Conservation (phyloP, 2,113 vertebrate genomes). For the Atlantisia rogersi region DNA sequence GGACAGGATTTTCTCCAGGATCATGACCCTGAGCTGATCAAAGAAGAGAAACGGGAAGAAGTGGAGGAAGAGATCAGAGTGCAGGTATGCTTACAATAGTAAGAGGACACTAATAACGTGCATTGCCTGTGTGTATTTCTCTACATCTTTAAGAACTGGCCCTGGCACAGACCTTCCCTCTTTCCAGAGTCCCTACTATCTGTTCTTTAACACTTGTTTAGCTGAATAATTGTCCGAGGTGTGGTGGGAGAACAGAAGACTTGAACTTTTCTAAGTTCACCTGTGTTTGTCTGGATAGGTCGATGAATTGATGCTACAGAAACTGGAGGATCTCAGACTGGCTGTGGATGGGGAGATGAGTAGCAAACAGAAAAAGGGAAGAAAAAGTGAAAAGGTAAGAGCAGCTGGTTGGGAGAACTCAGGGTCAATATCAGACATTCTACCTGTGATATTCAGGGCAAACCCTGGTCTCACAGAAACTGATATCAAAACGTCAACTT, state of each 20-base stretch:
- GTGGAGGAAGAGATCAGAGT: conserved; percentile 84
- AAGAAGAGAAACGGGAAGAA: conserved; percentile 79
- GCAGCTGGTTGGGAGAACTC: neutral
- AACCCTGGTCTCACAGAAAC: neutral
- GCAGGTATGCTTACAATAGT: conserved; percentile 74
- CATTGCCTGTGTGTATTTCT: neutral
- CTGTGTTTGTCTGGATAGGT: conserved; percentile 74
- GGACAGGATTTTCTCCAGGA: conserved; percentile 77
- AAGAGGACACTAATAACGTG: neutral
- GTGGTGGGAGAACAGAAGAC: neutral
- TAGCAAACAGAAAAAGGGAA: conserved; percentile 33
- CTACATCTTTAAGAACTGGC: neutral
- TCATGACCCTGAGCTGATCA: conserved; percentile 81
- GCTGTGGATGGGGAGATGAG: conserved; percentile 77
- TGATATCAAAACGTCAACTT: neutral
- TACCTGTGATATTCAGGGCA: neutral
- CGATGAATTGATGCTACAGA: conserved; percentile 84
- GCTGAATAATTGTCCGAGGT: neutral
- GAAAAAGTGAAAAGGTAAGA: conserved; percentile 57
- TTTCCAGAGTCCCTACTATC: neutral
- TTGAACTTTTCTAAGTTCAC: neutral
- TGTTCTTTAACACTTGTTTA: neutral
- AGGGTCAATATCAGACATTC: neutral
- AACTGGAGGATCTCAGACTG: conserved; percentile 79
- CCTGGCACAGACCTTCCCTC: neutral